A percentile compares a stretch with the other conserved stretches of the same genome.
phyloP scores from a whole-genome alignment of 1,140 invertebrate species.

The Hirudo medicinalis region DNA sequence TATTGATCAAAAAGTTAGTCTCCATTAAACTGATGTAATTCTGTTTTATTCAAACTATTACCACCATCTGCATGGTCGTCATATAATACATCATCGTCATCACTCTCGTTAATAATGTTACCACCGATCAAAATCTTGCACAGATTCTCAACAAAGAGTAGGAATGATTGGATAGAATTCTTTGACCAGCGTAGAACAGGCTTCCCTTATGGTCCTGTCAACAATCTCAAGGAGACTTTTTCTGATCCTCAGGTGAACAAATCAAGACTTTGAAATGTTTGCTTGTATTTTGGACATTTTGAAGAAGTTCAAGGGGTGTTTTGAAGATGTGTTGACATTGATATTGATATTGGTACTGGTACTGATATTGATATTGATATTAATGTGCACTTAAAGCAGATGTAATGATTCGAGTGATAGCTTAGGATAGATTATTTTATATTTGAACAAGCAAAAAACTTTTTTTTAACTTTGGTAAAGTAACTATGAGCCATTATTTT shows the following conservation, averaged over 20 bases:
- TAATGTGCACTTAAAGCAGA: not conserved
- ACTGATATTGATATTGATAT: too few relatives aligned
- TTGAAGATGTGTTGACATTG: not conserved
- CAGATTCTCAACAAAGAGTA: conserved; percentile 54
- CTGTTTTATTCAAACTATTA: not conserved
- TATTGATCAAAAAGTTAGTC: conserved; percentile 44
- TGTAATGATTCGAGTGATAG: not conserved
- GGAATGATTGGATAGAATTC: conserved; percentile 58
- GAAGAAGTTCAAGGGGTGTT: not conserved
- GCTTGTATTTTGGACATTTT: not conserved
- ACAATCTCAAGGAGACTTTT: conserved; percentile 71
- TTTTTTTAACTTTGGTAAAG: too few relatives aligned
- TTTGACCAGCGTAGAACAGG: conserved; percentile 52
- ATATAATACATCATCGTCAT: not conserved
- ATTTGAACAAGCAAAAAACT: too few relatives aligned
- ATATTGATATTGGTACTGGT: too few relatives aligned
- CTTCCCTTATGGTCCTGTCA: conserved; percentile 80
- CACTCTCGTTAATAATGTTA: not conserved
- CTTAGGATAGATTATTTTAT: too few relatives aligned
- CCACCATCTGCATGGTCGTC: not conserved
- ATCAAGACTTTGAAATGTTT: too few relatives aligned
- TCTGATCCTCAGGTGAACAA: conserved; percentile 61
- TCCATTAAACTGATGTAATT: not conserved
- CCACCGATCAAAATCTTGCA: not conserved
- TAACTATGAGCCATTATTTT: too few relatives aligned